phyloP scores from a whole-genome alignment of 2,113 vertebrate species.

The Axis porcinus region DNA sequence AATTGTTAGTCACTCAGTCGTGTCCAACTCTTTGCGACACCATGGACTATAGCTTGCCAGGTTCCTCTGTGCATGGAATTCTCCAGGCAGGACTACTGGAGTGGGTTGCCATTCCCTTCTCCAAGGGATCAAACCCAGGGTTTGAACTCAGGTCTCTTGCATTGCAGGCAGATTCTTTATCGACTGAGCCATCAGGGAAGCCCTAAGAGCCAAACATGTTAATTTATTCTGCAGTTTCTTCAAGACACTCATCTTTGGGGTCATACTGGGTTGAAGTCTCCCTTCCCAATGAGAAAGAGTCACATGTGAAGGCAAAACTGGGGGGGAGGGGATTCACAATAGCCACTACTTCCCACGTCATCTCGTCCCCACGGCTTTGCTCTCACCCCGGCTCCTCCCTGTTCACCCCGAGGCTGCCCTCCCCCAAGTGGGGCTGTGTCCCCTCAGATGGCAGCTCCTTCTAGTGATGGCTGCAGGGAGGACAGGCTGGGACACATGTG shows the following conservation, averaged over 20 bases:
- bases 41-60: background rate
- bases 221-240: background rate
- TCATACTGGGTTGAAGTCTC: background rate
- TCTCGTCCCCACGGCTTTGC: background rate
- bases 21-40: background rate
- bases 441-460: background rate
- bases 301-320: background rate
- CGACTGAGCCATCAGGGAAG: background rate
- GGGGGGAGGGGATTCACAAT: background rate
- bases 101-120: background rate
- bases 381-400: background rate
- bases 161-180: background rate
- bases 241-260: background rate
- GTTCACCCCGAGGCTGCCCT: background rate
- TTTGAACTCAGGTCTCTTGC: background rate
- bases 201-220: background rate
- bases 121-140: background rate
- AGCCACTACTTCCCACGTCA: background rate
- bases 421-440: rapidly evolving
- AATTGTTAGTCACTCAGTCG: background rate
- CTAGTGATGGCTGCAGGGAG: background rate
- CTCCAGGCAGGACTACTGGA: background rate
- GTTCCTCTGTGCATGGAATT: background rate
- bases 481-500: rapidly evolving
- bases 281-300: background rate